These are phyloP conservation scores for Erebia aethiops DNA, from an alignment of 2,888 invertebrate species.

Conservation along the genomic window DNA sequence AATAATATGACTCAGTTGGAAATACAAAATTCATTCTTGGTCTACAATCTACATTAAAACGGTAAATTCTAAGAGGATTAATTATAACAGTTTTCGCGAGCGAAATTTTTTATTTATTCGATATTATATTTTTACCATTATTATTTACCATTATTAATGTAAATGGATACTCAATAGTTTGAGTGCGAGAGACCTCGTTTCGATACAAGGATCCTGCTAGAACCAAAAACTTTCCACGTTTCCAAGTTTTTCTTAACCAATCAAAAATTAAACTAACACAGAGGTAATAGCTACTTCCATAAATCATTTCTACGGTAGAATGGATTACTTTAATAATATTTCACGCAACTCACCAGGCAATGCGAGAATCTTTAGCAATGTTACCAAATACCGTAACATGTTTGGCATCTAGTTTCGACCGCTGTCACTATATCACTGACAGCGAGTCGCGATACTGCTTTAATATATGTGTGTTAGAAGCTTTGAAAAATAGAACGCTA, in stretches of 20 bases:
- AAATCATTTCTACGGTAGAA: too few species aligned
- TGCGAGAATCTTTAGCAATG: conserved; percentile 5
- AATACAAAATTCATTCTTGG: background rate
- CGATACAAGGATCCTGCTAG: too few species aligned
- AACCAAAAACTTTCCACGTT: too few species aligned
- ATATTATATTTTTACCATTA: too few species aligned
- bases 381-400: background rate
- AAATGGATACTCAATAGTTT: too few species aligned
- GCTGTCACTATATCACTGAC: background rate
- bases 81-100: background rate
- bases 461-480: conserved; percentile 7
- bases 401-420: background rate
- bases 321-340: background rate
- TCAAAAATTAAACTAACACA: too few species aligned
- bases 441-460: background rate
- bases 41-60: background rate
- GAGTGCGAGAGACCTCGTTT: too few species aligned
- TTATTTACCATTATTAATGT: too few species aligned
- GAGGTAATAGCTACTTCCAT: too few species aligned
- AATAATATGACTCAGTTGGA: background rate
- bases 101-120: too few species aligned
- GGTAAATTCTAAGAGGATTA: background rate
- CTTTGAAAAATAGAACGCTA: background rate
- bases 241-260: too few species aligned
- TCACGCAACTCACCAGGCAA: background rate